A percentile compares a stretch with the other conserved stretches of the same genome.
phyloP scores from a whole-genome alignment of 2,888 invertebrate genomes.

The Campoplex capitator region DNA sequence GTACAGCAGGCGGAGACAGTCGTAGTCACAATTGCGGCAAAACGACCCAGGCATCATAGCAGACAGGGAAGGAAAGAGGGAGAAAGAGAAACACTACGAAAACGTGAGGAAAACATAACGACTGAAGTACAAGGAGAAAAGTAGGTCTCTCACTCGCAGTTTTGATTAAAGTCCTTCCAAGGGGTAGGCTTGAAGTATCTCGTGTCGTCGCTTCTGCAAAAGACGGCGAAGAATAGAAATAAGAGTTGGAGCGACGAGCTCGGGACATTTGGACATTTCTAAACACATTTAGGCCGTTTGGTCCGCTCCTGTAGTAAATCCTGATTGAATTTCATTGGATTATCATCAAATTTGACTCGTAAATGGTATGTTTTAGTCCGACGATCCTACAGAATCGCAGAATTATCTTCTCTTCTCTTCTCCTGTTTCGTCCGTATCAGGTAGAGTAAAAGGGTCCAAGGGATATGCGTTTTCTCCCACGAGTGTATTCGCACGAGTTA shows the following conservation, averaged over 20 bases:
- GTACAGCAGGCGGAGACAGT: background rate
- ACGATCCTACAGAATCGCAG: background rate
- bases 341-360: background rate
- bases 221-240: constrained; percentile 24
- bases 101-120: background rate
- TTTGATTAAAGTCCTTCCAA: constrained; percentile 76
- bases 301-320: no score
- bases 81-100: constrained; percentile 20
- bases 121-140: constrained; percentile 69
- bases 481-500: constrained; percentile 20
- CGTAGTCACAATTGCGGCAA: background rate
- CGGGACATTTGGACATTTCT: background rate
- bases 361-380: background rate
- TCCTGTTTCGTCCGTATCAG: background rate
- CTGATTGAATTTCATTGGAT: background rate
- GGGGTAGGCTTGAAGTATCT: constrained; percentile 40
- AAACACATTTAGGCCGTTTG: no score
- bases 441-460: background rate
- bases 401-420: background rate
- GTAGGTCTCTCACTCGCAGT: constrained; percentile 71
- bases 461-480: constrained; percentile 28
- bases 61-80: background rate
- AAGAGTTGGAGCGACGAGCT: background rate
- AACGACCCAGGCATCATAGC: background rate
- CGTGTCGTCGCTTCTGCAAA: background rate